phyloP scores from a whole-genome alignment of 2,797 vertebrate genomes.

The Catostomus latipinnis region DNA sequence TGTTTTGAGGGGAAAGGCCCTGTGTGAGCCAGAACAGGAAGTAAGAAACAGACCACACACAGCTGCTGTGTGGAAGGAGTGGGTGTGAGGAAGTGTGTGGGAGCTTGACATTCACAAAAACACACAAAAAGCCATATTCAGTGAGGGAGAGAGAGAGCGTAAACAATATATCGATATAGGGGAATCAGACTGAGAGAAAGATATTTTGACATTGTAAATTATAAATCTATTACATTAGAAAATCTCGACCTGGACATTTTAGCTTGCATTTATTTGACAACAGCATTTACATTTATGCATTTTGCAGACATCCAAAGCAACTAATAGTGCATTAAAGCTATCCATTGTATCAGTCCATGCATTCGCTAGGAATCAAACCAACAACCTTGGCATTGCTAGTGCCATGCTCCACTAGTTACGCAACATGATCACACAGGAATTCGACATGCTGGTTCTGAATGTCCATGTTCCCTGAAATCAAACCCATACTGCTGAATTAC shows the following conservation, averaged over 20 bases:
- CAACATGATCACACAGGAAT: too few relatives aligned
- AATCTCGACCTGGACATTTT: neutral
- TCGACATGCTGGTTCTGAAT: too few relatives aligned
- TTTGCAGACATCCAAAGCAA: too few relatives aligned
- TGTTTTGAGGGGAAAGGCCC: conserved; percentile 69
- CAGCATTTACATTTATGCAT: too few relatives aligned
- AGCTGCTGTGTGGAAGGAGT: conserved; percentile 58
- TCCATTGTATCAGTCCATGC: too few relatives aligned
- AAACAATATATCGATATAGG: conserved; percentile 16
- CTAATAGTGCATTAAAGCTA: too few relatives aligned
- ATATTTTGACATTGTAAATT: neutral
- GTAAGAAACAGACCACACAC: conserved; percentile 59
- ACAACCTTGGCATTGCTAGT: too few relatives aligned
- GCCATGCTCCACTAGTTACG: too few relatives aligned
- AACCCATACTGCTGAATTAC: too few relatives aligned
- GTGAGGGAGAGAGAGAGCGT: neutral
- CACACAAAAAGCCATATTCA: conserved; percentile 49
- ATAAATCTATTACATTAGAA: neutral
- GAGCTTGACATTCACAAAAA: conserved; percentile 64
- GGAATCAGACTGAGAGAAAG: neutral
- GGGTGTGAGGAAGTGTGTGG: conserved; percentile 60
- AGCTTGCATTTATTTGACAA: neutral
- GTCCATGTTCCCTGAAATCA: too few relatives aligned
- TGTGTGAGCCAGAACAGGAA: conserved; percentile 66
- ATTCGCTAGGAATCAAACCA: too few relatives aligned